A percentile compares a stretch with the other conserved stretches of the same genome.
Conservation (phyloP, 2,888 invertebrate species). For the Campoplex nolae region DNA sequence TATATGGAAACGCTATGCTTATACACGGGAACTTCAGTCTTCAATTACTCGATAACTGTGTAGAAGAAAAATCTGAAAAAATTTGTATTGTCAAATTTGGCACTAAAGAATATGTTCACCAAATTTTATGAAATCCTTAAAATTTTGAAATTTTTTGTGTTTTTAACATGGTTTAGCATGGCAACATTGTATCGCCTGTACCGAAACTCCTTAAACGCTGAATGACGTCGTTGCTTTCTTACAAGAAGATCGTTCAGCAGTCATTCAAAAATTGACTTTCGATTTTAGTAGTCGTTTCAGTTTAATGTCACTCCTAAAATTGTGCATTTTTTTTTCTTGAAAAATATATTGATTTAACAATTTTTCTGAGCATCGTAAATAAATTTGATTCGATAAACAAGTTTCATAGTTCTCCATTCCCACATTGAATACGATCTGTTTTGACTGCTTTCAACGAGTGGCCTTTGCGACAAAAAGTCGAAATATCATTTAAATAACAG, state of each 20-base stretch:
- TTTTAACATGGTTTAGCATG: too few relatives aligned
- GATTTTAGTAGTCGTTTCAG: neutral
- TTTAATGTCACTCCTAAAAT: neutral
- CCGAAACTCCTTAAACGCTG: neutral
- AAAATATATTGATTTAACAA: too few relatives aligned
- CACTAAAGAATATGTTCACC: too few relatives aligned
- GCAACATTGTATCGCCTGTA: too few relatives aligned
- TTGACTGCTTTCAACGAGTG: neutral
- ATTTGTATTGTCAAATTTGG: too few relatives aligned
- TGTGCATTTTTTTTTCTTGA: neutral
- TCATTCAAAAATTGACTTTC: neutral
- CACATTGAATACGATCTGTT: too few relatives aligned
- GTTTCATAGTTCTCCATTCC: neutral
- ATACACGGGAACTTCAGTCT: too few relatives aligned
- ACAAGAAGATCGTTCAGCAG: neutral
- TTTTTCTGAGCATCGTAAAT: neutral
- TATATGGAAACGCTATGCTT: too few relatives aligned
- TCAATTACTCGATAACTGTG: too few relatives aligned
- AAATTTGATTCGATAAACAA: neutral
- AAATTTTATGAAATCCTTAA: too few relatives aligned
- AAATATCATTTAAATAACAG: constrained; percentile 24
- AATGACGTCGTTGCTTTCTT: neutral
- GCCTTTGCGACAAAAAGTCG: neutral
- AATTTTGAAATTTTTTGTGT: too few relatives aligned
- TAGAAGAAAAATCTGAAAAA: too few relatives aligned